phyloP scores from a whole-genome alignment of 2,888 invertebrate genomes.

The Eutolmus rufibarbis region DNA sequence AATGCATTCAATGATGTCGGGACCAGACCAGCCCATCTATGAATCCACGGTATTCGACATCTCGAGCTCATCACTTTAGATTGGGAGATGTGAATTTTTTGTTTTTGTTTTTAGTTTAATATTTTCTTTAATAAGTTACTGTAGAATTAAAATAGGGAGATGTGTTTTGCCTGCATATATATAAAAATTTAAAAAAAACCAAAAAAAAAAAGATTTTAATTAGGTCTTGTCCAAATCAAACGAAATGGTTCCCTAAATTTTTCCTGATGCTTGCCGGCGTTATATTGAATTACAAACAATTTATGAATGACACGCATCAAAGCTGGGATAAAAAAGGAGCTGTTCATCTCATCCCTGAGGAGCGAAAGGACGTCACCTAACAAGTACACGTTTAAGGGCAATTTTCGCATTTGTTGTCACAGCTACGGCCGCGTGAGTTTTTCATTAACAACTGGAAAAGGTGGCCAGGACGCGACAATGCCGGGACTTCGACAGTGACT shows the following conservation, averaged over 20 bases:
- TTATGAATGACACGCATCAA: background rate
- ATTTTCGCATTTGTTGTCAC: conserved; percentile 39
- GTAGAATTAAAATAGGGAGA: background rate
- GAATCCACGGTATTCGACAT: background rate
- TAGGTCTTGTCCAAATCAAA: background rate
- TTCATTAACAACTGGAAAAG: conserved; percentile 34
- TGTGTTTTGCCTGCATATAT: background rate
- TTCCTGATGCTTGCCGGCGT: background rate
- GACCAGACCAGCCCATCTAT: background rate
- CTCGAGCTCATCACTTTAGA: background rate
- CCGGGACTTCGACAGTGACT: background rate
- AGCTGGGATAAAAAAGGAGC: background rate
- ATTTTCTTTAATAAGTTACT: no score
- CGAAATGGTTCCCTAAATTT: background rate
- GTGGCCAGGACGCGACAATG: background rate
- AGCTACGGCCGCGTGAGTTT: conserved; percentile 7
- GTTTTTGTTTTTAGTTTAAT: no score
- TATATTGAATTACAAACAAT: conserved; percentile 7
- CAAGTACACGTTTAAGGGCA: conserved; percentile 26
- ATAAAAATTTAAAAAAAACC: background rate
- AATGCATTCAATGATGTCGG: background rate
- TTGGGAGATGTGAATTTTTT: no score
- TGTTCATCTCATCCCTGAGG: background rate
- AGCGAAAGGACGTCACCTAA: background rate
- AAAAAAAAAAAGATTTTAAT: background rate